Conservation (phyloP, 2,888 invertebrate species). For the Thera britannica region DNA sequence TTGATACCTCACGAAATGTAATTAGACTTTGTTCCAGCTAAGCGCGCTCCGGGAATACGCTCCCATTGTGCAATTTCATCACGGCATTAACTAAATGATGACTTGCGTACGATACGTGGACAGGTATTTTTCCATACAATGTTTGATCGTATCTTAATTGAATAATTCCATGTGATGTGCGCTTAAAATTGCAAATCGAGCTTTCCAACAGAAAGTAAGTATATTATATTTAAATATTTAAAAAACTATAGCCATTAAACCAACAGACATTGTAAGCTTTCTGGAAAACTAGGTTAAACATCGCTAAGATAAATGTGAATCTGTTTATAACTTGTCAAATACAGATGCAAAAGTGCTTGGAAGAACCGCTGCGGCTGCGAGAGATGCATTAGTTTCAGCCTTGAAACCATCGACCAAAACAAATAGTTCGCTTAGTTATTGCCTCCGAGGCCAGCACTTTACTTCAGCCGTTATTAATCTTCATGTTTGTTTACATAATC, state of each 20-base stretch:
- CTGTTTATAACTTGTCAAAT: constrained; percentile 47
- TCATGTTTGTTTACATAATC: constrained; percentile 20
- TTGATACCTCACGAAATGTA: constrained; percentile 81
- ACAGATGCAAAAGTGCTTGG: constrained; percentile 45
- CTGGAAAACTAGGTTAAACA: constrained; percentile 26
- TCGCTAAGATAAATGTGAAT: constrained; percentile 27
- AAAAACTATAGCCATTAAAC: constrained; percentile 14
- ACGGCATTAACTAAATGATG: constrained; percentile 68
- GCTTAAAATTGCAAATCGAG: constrained; percentile 14
- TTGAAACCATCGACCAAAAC: constrained; percentile 43
- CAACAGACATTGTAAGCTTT: constrained; percentile 22
- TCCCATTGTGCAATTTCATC: constrained; percentile 69
- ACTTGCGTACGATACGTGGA: constrained; percentile 49
- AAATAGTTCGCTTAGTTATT: constrained; percentile 47
- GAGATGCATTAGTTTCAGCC: constrained; percentile 34
- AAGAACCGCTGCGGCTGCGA: constrained; percentile 42
- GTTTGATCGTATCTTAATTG: constrained; percentile 43
- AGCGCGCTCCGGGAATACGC: constrained; percentile 62
- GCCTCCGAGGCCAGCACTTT: constrained; percentile 31
- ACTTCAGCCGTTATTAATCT: constrained; percentile 34
- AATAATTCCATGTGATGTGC: constrained; percentile 36
- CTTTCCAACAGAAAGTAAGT: constrained; percentile 7
- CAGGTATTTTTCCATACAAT: constrained; percentile 40
- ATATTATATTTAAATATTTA: constrained; percentile 8
- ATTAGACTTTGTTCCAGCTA: constrained; percentile 78